These are phyloP conservation scores for Timema cristinae DNA, from an alignment of 2,888 invertebrate species.

Conservation along the genomic window DNA sequence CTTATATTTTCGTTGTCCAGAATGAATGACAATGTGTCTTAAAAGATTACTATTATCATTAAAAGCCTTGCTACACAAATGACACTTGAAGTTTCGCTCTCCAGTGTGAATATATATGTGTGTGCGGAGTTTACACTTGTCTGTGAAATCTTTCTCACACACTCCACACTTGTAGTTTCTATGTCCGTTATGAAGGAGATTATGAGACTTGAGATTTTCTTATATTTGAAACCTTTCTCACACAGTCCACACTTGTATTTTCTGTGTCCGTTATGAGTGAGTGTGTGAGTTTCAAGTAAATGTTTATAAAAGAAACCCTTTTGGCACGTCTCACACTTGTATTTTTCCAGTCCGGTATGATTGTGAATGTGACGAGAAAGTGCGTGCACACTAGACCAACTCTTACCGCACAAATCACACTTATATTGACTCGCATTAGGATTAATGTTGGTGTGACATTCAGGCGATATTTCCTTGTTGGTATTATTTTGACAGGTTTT, in stretches of 20 bases:
- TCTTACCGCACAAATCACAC: conserved; percentile 11
- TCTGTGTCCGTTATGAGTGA: background rate
- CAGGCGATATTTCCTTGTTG: too few relatives aligned
- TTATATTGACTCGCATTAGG: background rate
- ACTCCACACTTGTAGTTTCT: conserved; percentile 6
- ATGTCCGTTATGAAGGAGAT: background rate
- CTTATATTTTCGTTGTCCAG: background rate
- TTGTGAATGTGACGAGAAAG: background rate
- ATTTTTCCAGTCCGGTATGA: background rate
- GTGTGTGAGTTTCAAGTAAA: background rate
- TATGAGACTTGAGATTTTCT: background rate
- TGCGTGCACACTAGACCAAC: background rate
- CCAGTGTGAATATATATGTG: conserved; percentile 10
- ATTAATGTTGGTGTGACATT: too few relatives aligned
- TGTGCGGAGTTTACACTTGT: background rate
- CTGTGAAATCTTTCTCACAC: conserved; percentile 1
- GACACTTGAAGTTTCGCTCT: background rate
- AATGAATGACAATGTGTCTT: conserved; percentile 1
- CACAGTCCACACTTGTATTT: conserved; percentile 11
- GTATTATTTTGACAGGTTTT: too few relatives aligned
- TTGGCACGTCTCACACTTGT: conserved; percentile 6
- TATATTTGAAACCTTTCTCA: background rate
- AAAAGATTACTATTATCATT: background rate
- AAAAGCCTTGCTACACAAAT: conserved; percentile 9
- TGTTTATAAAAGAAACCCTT: background rate